phyloP scores from a whole-genome alignment of 2,888 invertebrate species.

The Carpatolechia fugitivella region DNA sequence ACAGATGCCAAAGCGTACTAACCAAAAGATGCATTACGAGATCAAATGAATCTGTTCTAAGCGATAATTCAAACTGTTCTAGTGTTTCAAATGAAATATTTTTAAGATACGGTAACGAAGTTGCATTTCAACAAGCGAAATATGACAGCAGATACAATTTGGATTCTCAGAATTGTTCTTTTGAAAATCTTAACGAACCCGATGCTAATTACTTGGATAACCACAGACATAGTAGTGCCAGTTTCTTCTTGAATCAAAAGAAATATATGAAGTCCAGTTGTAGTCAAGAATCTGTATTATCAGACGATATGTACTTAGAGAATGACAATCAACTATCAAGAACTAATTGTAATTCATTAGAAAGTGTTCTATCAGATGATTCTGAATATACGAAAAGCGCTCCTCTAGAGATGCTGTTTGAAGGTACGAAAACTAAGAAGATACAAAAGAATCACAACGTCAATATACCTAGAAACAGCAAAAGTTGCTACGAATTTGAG shows the following conservation, averaged over 20 bases:
- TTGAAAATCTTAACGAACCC: slow-evolving; percentile 63
- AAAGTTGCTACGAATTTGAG: slow-evolving; percentile 75
- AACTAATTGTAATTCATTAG: slow-evolving; percentile 87
- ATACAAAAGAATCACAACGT: slow-evolving; percentile 45
- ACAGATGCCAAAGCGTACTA: slow-evolving; percentile 71
- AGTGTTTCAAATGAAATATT: slow-evolving; percentile 76
- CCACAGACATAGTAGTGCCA: slow-evolving; percentile 85
- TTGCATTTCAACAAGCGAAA: slow-evolving; percentile 71
- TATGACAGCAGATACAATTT: slow-evolving; percentile 70
- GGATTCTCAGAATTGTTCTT: slow-evolving; percentile 71
- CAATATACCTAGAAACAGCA: slow-evolving; percentile 62
- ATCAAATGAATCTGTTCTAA: slow-evolving; percentile 76
- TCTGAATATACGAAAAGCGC: slow-evolving; percentile 88
- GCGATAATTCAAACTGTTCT: slow-evolving; percentile 74
- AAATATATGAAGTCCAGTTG: slow-evolving; percentile 80
- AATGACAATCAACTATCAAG: slow-evolving; percentile 79
- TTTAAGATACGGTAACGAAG: slow-evolving; percentile 70
- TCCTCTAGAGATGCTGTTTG: slow-evolving; percentile 85
- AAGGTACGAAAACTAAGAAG: slow-evolving; percentile 72
- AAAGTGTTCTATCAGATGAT: slow-evolving; percentile 89
- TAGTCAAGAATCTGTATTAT: slow-evolving; percentile 88
- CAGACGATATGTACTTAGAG: slow-evolving; percentile 82
- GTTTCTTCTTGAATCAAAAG: slow-evolving; percentile 87
- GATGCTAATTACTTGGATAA: slow-evolving; percentile 72
- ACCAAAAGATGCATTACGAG: slow-evolving; percentile 79